Conservation (phyloP, 92 coral and sea anemone genomes). For the Phenganax subtilis region DNA sequence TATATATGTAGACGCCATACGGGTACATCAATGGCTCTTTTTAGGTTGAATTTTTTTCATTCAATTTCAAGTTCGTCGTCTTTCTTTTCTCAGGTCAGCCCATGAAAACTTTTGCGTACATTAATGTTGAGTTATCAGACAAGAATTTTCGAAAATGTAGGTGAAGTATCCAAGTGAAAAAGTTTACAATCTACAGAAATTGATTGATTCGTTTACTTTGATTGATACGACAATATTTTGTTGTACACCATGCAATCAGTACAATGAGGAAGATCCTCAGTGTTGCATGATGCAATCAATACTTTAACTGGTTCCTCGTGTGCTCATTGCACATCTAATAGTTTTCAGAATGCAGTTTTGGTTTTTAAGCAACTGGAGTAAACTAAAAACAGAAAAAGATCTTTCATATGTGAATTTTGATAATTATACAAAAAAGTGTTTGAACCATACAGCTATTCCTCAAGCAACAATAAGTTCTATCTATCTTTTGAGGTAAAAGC, state of each 20-base stretch:
- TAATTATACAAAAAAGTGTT: too few relatives aligned
- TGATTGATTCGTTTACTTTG: neutral
- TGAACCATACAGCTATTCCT: too few relatives aligned
- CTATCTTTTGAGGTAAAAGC: neutral
- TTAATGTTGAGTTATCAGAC: conserved; percentile 66
- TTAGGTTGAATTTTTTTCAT: neutral
- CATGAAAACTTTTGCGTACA: conserved; percentile 86
- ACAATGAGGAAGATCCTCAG: too few relatives aligned
- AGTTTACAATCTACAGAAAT: neutral
- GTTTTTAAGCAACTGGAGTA: too few relatives aligned
- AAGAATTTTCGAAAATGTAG: conserved; percentile 69
- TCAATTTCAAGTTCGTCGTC: neutral
- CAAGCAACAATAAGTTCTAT: neutral
- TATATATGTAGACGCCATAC: too few relatives aligned
- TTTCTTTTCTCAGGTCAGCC: conserved; percentile 59
- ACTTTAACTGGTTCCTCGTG: too few relatives aligned
- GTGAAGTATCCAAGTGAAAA: conserved; percentile 17
- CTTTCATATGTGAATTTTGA: too few relatives aligned
- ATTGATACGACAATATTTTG: neutral
- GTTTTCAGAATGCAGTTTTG: too few relatives aligned
- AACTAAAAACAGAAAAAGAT: too few relatives aligned
- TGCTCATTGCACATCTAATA: too few relatives aligned
- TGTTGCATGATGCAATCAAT: too few relatives aligned
- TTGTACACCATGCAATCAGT: too few relatives aligned
- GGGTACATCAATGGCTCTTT: neutral